Base-by-base conservation (phyloP, 2,888 invertebrate genomes). In the Parelbella ahira region DNA sequence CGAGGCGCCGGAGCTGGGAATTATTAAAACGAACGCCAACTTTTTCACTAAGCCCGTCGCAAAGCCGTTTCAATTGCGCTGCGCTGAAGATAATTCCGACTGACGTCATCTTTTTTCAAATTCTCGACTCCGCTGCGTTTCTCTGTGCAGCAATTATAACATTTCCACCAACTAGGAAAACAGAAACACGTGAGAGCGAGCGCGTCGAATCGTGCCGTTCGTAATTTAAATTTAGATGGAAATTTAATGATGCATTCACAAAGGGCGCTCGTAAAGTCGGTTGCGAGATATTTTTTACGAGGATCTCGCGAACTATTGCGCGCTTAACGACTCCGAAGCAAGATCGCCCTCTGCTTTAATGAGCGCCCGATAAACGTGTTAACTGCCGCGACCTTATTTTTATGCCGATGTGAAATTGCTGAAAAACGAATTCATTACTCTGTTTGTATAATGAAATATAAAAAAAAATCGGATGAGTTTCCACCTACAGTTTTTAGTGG, bases 1-100 rank as follows among this genome's bases (percentile, higher is more conserved):
- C 84, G 86, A 86, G 87, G 87, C 86, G 87, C 86, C 86, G 83
- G 81, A 78, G 83, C 83, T 74, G 80, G 83, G 84, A 86, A 86
- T 87, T 86, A 86, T 87, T 84, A 87, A 87, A 87, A 86, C 86
- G 87, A 86, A 86, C 86, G 86, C 84, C 86, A 87, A 86, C 84
- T 87, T 87, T 87, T 87, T 86, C 82, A 83, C 82, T 86, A 83
- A 86, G 86, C 86, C 63, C 78, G 83, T 82, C 83, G 83, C 84
- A 87, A 87, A 87, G 87, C 87, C 86, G 86, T 86, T 86, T 84
- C 86, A 86, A 86, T 86, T 86, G 87, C 86, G 80, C 86, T 81
- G 83, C 82, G 86, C 87, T 86, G 87, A 84, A 87, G 86, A 86
- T 86, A 86, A 86, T 86, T 84, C 86, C 84, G 61, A 82, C 82